These are phyloP conservation scores for Egretta garzetta DNA, from an alignment of 2,113 vertebrate species.

Conservation along the genomic window DNA sequence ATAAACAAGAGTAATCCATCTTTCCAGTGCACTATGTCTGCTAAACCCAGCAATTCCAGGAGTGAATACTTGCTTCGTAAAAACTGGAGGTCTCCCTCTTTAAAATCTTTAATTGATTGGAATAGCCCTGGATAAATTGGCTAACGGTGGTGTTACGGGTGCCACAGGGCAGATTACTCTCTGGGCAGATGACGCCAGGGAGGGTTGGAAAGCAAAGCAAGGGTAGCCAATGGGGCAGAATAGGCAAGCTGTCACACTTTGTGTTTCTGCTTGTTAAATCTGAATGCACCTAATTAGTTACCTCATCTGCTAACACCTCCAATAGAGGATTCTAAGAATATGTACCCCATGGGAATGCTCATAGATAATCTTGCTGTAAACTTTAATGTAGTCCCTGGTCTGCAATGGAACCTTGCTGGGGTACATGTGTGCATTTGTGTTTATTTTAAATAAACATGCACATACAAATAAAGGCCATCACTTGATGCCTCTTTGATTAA, in stretches of 20 bases:
- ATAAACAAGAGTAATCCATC: neutral
- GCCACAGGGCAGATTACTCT: neutral
- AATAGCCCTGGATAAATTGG: conserved; percentile 62
- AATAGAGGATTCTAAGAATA: conserved; percentile 37
- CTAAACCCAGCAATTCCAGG: neutral
- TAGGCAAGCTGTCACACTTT: conserved; percentile 80
- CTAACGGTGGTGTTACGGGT: conserved; percentile 69
- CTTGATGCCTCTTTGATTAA: conserved; percentile 58
- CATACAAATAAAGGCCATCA: conserved; percentile 33
- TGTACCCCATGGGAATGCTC: neutral
- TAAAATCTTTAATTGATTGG: neutral
- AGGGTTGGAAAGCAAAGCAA: neutral
- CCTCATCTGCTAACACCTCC: conserved; percentile 38
- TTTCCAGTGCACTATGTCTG: neutral
- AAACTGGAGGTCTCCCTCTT: neutral
- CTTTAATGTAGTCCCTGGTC: neutral
- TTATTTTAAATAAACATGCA: neutral
- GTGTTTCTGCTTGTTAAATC: conserved; percentile 85
- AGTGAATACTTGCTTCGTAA: neutral
- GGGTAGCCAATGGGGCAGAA: conserved; percentile 53
- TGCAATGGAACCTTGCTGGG: neutral
- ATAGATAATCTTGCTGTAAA: neutral
- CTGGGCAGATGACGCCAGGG: neutral
- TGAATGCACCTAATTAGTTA: conserved; percentile 85
- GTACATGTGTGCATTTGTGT: neutral